Conservation (phyloP, 2,797 vertebrate species). For the Chelon auratus region DNA sequence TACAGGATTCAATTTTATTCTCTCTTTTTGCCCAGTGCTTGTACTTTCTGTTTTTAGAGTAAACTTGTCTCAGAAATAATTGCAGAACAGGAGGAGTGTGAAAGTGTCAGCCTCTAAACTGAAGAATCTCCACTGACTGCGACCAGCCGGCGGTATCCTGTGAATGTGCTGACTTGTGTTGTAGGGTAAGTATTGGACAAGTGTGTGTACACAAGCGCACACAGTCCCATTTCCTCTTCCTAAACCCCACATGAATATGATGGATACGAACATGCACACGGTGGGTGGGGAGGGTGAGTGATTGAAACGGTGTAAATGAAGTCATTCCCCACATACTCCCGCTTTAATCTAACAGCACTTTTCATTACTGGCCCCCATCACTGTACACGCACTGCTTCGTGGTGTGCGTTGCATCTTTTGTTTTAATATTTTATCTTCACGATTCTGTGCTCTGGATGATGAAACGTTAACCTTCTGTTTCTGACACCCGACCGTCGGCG, state of each 20-base stretch:
- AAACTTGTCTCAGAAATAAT: conserved; percentile 3
- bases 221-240: conserved; percentile 48
- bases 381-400: conserved; percentile 1
- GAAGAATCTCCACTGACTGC: conserved; percentile 32
- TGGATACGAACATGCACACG: conserved; percentile 35
- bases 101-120: conserved; percentile 39
- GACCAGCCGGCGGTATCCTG: conserved; percentile 29
- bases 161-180: conserved; percentile 46
- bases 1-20: neutral
- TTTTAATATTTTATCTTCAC: conserved; percentile 4
- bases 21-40: neutral
- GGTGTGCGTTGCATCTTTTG: neutral
- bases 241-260: conserved; percentile 42
- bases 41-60: conserved; percentile 1
- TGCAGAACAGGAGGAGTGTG: conserved; percentile 13
- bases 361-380: conserved; percentile 19
- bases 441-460: conserved; percentile 9
- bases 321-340: conserved; percentile 24
- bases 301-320: conserved; percentile 60
- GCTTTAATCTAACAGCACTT: conserved; percentile 20
- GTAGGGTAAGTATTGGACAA: conserved; percentile 32
- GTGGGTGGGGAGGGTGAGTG: conserved; percentile 28
- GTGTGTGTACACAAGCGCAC: conserved; percentile 39
- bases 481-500: conserved; percentile 5
- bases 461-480: conserved; percentile 34